These are phyloP conservation scores for Lasioglossum zephyrum DNA, from an alignment of 2,888 invertebrate species.

Conservation along the genomic window DNA sequence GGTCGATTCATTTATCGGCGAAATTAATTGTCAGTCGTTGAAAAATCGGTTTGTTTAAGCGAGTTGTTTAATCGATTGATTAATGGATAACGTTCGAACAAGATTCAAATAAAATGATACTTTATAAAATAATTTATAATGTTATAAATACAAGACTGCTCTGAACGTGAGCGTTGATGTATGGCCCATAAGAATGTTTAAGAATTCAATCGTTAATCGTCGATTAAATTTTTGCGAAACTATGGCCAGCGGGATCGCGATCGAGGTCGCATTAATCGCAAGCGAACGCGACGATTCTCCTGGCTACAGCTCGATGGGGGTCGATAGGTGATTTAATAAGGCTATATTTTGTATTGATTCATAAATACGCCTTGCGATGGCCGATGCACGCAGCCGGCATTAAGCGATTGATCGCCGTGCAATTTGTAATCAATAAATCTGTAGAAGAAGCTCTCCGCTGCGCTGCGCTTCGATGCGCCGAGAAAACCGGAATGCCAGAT, in stretches of 20 bases:
- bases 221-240: not conserved
- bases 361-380: constrained; percentile 74
- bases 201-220: constrained; percentile 13
- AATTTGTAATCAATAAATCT: constrained; percentile 80
- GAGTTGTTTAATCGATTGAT: not conserved
- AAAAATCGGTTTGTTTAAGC: not conserved
- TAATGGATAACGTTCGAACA: not conserved
- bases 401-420: constrained; percentile 77
- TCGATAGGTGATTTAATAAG: constrained; percentile 75
- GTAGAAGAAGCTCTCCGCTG: constrained; percentile 63
- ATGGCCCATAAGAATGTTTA: not conserved
- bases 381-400: constrained; percentile 67
- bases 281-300: constrained; percentile 33
- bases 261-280: constrained; percentile 62
- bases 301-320: constrained; percentile 47
- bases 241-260: constrained; percentile 48
- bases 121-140: not conserved
- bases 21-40: not conserved
- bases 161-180: not conserved
- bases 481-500: constrained; percentile 66
- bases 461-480: constrained; percentile 31
- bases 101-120: not conserved
- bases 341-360: constrained; percentile 75
- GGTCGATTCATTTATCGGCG: not conserved
- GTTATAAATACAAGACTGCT: not conserved